These are phyloP conservation scores for Uloborus plumipes DNA, from an alignment of 2,888 invertebrate genomes.

Conservation along the genomic window DNA sequence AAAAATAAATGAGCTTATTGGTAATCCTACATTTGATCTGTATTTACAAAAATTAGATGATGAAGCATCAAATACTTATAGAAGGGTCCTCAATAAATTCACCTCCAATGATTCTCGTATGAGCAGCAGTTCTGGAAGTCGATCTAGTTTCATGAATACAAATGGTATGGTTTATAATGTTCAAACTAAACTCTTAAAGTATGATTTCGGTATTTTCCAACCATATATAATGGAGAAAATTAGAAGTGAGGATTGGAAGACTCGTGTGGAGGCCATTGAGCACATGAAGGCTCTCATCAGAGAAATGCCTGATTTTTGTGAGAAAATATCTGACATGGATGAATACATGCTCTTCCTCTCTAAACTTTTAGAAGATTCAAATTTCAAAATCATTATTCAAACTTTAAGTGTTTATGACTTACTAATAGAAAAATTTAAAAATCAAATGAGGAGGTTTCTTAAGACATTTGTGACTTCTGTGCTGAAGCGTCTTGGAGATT, in stretches of 20 bases:
- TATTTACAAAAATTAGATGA: slow-evolving; percentile 63
- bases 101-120: slow-evolving; percentile 40
- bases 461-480: slow-evolving; percentile 73
- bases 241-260: slow-evolving; percentile 75
- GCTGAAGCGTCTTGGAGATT: slow-evolving; percentile 73
- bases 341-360: slow-evolving; percentile 77
- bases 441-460: slow-evolving; percentile 72
- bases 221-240: slow-evolving; percentile 71
- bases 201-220: slow-evolving; percentile 72
- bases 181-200: slow-evolving; percentile 35
- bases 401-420: slow-evolving; percentile 73
- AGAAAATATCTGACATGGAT: slow-evolving; percentile 77
- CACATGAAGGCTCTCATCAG: slow-evolving; percentile 75
- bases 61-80: slow-evolving; percentile 62
- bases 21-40: slow-evolving; percentile 70
- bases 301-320: slow-evolving; percentile 57
- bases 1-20: slow-evolving; percentile 71
- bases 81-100: slow-evolving; percentile 59
- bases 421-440: slow-evolving; percentile 72
- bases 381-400: slow-evolving; percentile 74
- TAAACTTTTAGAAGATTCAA: slow-evolving; percentile 77
- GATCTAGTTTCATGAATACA: slow-evolving; percentile 46
- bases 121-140: slow-evolving; percentile 56
- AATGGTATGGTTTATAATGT: slow-evolving; percentile 23
- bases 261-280: slow-evolving; percentile 76